These are phyloP conservation scores for Microtus pennsylvanicus DNA, from an alignment of 2,113 vertebrate genomes.

Conservation along the genomic window DNA sequence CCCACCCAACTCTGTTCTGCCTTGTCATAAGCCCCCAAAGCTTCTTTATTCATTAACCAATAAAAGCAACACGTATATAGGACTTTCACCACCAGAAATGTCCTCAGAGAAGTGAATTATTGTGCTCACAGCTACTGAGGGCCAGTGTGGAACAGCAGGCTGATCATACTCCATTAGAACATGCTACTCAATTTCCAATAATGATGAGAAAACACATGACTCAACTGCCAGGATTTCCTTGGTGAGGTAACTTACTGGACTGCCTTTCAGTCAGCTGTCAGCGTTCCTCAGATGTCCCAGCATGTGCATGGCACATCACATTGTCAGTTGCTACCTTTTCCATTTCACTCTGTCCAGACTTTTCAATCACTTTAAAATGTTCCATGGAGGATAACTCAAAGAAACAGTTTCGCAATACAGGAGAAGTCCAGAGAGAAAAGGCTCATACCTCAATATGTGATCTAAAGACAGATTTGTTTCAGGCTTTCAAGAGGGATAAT, in stretches of 20 bases:
- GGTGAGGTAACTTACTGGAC: slow-evolving; percentile 35
- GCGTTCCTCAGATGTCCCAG: slow-evolving; percentile 15
- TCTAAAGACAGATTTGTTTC: slow-evolving; percentile 54
- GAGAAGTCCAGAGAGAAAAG: slow-evolving; percentile 4
- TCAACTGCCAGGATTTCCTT: not conserved
- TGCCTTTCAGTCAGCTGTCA: slow-evolving; percentile 54
- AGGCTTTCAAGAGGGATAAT: slow-evolving; percentile 45
- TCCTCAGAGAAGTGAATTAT: accelerated
- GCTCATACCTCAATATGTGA: slow-evolving; percentile 20
- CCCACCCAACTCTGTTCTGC: too few species aligned
- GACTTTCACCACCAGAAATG: not conserved
- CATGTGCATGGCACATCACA: not conserved
- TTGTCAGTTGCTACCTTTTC: slow-evolving; percentile 55
- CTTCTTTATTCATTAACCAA: too few species aligned
- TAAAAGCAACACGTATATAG: too few species aligned
- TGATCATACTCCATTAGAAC: not conserved
- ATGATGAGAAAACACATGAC: not conserved
- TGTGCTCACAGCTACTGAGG: not conserved
- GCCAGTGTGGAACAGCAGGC: not conserved
- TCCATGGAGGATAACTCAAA: not conserved
- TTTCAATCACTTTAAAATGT: not conserved
- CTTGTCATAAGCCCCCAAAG: too few species aligned
- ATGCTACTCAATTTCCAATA: not conserved
- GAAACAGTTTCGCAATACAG: not conserved
- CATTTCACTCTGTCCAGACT: slow-evolving; percentile 42